phyloP scores from a whole-genome alignment of 2,113 vertebrate species.

The Toxotes chatareus region DNA sequence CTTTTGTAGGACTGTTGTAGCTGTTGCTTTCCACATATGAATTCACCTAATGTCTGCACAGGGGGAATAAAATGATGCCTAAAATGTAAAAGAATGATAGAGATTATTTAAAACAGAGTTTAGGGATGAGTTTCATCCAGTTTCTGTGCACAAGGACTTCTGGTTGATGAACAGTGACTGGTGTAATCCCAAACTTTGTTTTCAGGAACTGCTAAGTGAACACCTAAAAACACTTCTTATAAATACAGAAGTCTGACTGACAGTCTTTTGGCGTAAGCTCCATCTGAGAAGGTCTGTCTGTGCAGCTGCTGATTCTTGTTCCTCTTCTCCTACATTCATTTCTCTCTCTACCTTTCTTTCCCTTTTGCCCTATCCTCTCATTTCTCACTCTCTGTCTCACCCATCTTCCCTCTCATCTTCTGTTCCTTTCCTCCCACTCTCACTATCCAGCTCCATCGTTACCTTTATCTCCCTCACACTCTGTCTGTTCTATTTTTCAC shows the following conservation, averaged over 20 bases:
- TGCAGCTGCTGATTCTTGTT: constrained; percentile 1
- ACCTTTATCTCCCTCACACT: constrained; percentile 17
- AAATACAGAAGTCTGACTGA: not conserved
- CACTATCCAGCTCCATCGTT: constrained; percentile 44
- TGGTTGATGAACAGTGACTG: not conserved
- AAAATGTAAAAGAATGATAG: not conserved
- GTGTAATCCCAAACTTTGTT: not conserved
- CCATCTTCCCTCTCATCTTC: constrained; percentile 43
- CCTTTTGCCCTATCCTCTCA: not conserved
- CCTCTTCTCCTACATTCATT: constrained; percentile 24
- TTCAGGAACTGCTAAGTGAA: not conserved
- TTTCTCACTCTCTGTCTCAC: constrained; percentile 42
- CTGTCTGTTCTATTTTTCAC: constrained; percentile 45
- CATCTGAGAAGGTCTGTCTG: not conserved
- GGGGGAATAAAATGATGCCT: not conserved
- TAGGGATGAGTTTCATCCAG: not conserved
- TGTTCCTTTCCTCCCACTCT: constrained; percentile 37
- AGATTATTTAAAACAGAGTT: not conserved
- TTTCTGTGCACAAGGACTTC: not conserved
- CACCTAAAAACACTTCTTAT: not conserved
- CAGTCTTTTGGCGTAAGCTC: not conserved
- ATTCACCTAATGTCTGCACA: no score
- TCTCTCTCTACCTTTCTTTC: constrained; percentile 12
- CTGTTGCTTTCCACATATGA: no score
- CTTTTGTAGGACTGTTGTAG: no score